Evolutionary conservation across 2,888 invertebrate species (phyloP).

Genomic region (Andricus quercusramuli): DNA sequence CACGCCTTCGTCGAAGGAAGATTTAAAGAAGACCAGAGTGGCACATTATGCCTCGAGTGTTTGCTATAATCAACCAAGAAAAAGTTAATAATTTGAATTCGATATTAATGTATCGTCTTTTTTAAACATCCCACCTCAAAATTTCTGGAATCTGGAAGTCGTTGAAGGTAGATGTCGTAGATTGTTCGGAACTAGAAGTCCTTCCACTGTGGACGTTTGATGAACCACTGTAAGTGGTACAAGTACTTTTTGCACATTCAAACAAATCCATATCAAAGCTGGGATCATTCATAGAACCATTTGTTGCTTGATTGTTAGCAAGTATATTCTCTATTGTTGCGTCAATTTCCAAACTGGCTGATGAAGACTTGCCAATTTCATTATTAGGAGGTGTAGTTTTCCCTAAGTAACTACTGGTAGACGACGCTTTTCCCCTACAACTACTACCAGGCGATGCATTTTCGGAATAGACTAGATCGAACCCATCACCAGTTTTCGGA

Average conservation of each 20-base stretch:
- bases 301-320: neutral
- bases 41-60: neutral
- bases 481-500: conserved; percentile 18
- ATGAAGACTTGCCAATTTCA: conserved; percentile 19
- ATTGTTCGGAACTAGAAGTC: neutral
- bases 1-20: conserved; percentile 63
- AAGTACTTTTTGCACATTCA: conserved; percentile 17
- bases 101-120: neutral
- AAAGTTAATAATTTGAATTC: neutral
- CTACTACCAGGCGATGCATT: conserved; percentile 6
- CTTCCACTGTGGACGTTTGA: neutral
- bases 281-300: neutral
- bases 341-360: conserved; percentile 35
- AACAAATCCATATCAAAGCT: conserved; percentile 26
- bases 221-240: conserved; percentile 12
- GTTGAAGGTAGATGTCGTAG: conserved; percentile 43
- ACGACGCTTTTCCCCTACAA: neutral
- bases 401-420: neutral
- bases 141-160: conserved; percentile 64
- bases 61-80: neutral
- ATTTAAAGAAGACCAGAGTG: conserved; percentile 68
- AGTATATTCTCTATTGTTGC: conserved; percentile 31
- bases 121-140: neutral
- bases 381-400: conserved; percentile 1
- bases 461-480: conserved; percentile 29